Base-by-base conservation (phyloP, 2,797 vertebrate genomes). In the Vespertilio murinus region DNA sequence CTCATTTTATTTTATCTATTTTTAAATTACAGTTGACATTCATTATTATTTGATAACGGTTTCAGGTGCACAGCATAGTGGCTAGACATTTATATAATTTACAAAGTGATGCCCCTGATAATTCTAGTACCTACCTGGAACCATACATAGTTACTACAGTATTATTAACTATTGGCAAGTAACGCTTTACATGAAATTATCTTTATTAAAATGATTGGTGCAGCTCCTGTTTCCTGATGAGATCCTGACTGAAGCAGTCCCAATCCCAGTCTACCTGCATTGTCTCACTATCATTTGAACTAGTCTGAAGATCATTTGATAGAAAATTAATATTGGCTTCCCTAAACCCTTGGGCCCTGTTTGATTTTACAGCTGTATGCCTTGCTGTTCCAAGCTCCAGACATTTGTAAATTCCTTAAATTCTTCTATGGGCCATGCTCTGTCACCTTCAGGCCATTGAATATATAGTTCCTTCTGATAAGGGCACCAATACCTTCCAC, bases 271-370 rank as follows among this genome's bases (percentile, higher is more conserved):
- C 33, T 45, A 9, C 3, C 4, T 89, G 33, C 23, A 13, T 56
- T 38, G 35, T 47, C 83, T 67, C 2, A 1, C 1, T 28, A n/a
- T 80, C 12, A 7, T 87, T 61, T 1, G 9, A 78, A 64, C 23
- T 49, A 87, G 81, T 33, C 14, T 64, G 40, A 67, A 80, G n/a
- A 67, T 70, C 25, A 40, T 79, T 49, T 78, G 28, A 42, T 61
- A 35, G 87, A 56, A 93, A 83, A 78, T 95, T 71, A 80, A 54
- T 54, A 52, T 33, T 67, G 61, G 74, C 73, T 89, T 92, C 47
- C 33, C 20, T 61, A 89, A 85, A 54, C 11, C 23, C 78, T 8
- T 2, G 45, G 33, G 13, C 25, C 25, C 30, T 80, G 35, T 42
- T 40, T 77, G 14, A 11, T 45, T 91, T 83, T 77, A 59, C 3